These are phyloP conservation scores for Gorilla gorilla DNA, from an alignment of 2,113 vertebrate species.

Conservation along the genomic window DNA sequence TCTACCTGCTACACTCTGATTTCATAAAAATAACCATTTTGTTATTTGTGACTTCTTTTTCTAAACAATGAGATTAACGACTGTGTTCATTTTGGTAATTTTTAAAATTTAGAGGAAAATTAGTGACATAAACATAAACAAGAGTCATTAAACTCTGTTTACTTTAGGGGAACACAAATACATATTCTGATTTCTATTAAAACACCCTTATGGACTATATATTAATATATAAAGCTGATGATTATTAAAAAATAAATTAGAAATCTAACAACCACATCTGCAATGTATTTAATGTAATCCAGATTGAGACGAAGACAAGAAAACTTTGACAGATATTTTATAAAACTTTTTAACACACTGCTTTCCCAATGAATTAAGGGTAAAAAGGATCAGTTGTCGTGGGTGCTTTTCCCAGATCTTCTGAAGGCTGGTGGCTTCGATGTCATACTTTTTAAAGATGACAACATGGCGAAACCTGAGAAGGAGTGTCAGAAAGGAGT, in stretches of 20 bases:
- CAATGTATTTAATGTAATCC: background rate
- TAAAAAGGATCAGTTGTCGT: background rate
- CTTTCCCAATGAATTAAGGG: conserved; percentile 61
- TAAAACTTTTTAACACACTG: background rate
- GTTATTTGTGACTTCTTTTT: background rate
- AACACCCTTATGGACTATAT: background rate
- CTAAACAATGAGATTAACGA: background rate
- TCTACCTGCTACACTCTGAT: background rate
- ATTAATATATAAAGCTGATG: background rate
- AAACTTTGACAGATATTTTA: conserved; percentile 52
- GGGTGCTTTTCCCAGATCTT: conserved; percentile 14
- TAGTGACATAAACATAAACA: background rate
- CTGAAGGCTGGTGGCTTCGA: conserved; percentile 40
- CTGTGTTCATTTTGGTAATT: background rate
- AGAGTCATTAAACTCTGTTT: background rate
- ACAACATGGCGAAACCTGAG: conserved; percentile 27
- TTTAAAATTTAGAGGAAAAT: conserved; percentile 1
- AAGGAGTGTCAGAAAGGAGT: conserved; percentile 40
- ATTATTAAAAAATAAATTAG: background rate
- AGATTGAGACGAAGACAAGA: background rate
- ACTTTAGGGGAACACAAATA: background rate
- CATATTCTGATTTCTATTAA: background rate
- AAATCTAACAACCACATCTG: background rate
- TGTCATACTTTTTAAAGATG: conserved; percentile 53
- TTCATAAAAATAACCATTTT: conserved; percentile 42